Conservation (phyloP, 2,888 invertebrate genomes). For the Pseudococcus jackbeardsleyi region DNA sequence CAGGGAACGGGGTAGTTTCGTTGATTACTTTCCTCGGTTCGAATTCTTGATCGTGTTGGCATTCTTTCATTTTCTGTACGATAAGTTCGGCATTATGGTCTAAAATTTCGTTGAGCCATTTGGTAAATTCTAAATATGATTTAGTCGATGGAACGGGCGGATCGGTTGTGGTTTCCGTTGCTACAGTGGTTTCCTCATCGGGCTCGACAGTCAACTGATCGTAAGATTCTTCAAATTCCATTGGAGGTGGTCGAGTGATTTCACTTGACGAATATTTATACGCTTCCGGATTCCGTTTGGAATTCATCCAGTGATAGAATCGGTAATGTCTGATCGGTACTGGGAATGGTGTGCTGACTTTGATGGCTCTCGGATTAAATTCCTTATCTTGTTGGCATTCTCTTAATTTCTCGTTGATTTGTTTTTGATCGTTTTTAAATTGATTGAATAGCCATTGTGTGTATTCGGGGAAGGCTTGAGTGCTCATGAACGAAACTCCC, state of each 20-base stretch:
- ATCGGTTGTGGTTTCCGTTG: not conserved
- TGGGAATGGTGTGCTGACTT: constrained; percentile 14
- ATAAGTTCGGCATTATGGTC: not conserved
- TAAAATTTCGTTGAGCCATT: not conserved
- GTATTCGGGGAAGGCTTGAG: not conserved
- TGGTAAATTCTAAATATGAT: not conserved
- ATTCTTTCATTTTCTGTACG: not conserved
- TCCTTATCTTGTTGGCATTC: not conserved
- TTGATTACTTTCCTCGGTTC: not conserved
- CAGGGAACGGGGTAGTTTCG: constrained; percentile 5
- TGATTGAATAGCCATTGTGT: not conserved
- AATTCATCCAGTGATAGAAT: constrained; percentile 26
- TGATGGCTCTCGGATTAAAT: not conserved
- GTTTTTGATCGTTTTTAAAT: constrained; percentile 5
- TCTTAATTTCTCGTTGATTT: not conserved
- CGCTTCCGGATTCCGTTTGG: not conserved
- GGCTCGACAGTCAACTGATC: not conserved
- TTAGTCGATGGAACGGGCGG: not conserved
- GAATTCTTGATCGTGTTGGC: constrained; percentile 11
- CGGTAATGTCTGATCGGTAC: not conserved
- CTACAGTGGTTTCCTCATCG: not conserved
- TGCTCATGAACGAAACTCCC: not conserved
- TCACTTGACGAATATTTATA: not conserved
- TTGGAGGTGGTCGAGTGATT: not conserved
- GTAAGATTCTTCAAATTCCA: not conserved